phyloP scores from a whole-genome alignment of 2,113 vertebrate genomes.

The Eulacestoma nigropectus region DNA sequence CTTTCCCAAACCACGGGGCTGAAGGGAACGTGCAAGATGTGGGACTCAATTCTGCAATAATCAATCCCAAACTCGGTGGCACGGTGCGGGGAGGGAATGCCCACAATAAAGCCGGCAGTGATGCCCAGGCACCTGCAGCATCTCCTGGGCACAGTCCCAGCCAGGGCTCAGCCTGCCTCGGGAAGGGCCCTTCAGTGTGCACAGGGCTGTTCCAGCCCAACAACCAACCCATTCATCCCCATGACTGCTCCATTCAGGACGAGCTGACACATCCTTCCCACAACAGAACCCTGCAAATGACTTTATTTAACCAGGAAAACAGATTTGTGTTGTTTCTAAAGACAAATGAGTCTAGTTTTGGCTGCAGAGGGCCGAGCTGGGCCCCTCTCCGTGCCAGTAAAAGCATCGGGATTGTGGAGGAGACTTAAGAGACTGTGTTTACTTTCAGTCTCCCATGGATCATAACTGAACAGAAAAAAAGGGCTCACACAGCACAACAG shows the following conservation, averaged over 20 bases:
- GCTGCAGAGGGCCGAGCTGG: constrained; percentile 6
- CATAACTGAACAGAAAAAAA: background rate
- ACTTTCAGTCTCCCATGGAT: background rate
- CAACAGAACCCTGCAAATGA: constrained; percentile 6
- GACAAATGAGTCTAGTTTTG: background rate
- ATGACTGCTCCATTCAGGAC: constrained; percentile 23
- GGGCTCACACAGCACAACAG: background rate
- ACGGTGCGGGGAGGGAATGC: fast-evolving
- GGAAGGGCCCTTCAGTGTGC: background rate
- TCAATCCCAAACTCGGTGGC: background rate
- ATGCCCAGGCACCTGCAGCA: constrained; percentile 24
- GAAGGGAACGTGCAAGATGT: fast-evolving
- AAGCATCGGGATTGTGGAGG: background rate
- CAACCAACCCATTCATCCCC: background rate
- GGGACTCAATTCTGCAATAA: background rate
- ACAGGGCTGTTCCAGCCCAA: background rate
- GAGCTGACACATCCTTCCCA: background rate
- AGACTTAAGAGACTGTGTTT: constrained; percentile 22
- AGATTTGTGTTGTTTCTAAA: constrained; percentile 41
- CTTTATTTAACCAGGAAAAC: constrained; percentile 37
- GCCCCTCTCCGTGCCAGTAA: background rate
- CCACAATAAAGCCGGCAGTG: background rate
- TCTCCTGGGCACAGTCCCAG: background rate
- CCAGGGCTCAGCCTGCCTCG: background rate
- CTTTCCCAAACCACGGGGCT: background rate